Evolutionary conservation across 2,888 invertebrate genomes (phyloP), one percentile per base, ranked within the genome.

Genomic region (Lissocephala sabroskyi): DNA sequence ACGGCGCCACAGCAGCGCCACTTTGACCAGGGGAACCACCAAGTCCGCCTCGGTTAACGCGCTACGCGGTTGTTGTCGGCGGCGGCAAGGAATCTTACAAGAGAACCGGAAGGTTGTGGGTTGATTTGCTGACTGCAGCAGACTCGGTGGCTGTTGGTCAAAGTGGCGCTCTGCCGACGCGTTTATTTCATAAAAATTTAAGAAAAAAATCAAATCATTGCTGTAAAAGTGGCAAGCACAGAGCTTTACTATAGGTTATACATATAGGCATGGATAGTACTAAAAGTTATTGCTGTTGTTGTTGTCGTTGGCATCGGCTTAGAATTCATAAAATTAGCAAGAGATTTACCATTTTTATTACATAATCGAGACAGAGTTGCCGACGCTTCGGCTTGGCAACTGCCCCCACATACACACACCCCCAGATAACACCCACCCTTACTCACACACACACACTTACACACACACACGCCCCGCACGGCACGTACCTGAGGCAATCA

Each of bases 151-250:
- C n/a, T n/a, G n/a, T 65, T 79, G 79, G 80, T 68, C 73, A 80
- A 80, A 76, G 75, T 68, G 79, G 56, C 71, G 74, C 65, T n/a
- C n/a, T 75, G 75, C 71, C 65, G 52, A 67, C 61, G 67, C 71
- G 44, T 73, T 66, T 52, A n/a, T n/a, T 36, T 56, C 55, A 57
- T 61, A 59, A 61, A n/a, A 67, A 78, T 70, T 66, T 77, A 75
- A 80, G 80, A 80, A 80, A 80, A 80, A 80, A 80, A 80, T 80
- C 80, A 80, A 80, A 80, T 80, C 80, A 80, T 79, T 80, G 62
- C 62, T 75, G 71, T 64, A 62, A 68, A 61, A 49, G 18, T 48
- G 47, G 45, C 44, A 56, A 55, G 42, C 54, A 53, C 42, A 54
- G 46, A 52, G 41, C 43, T 53, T 46, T 54, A 49, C 19, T 43